Evolutionary conservation across 2,888 invertebrate species (phyloP), one percentile per base, ranked within the genome.

Genomic region (Cerceris rybyensis): DNA sequence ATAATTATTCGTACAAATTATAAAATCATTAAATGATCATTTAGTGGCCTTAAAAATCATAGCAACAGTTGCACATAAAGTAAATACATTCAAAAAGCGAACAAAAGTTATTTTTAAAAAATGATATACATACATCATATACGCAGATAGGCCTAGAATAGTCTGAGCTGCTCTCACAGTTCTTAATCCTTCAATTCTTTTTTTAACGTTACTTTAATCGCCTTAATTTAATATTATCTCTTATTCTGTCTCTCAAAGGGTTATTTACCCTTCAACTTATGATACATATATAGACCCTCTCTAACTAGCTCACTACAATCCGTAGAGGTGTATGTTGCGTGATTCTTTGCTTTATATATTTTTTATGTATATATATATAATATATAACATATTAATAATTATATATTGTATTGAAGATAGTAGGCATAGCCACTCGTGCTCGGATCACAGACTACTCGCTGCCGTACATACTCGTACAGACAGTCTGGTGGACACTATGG

Each of bases 401-500:
- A 88, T 88, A 89, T 89, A 89, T 90, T 88, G 84, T 88, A 90
- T 90, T 91, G 89, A 91, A 92, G 90, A 91, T 90, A 91, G 88
- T 92, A 92, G 92, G 92, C 92, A 90, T 92, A 91, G 92, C 92
- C 91, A 91, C 91, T 87, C 89, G 90, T 91, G 91, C 90, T 91
- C 91, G 87, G 89, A 92, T 92, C 92, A 92, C 92, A 92, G 92
- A 92, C 91, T 92, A 91, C 90, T 91, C 88, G 88, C 91, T 92
- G 91, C 84, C 88, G 92, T 90, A 88, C 89, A 83, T 75, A 76
- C 75, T 65, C 75, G 88, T 90, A 91, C 91, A 88, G 86, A 91
- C 91, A 91, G 90, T 92, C 90, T 89, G 91, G 85, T 90, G 90
- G 91, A 91, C 91, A 91, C 92, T 89, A 91, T 92, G 92, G 91